phyloP scores from a whole-genome alignment of 2,888 invertebrate species.

The Brenthis ino region DNA sequence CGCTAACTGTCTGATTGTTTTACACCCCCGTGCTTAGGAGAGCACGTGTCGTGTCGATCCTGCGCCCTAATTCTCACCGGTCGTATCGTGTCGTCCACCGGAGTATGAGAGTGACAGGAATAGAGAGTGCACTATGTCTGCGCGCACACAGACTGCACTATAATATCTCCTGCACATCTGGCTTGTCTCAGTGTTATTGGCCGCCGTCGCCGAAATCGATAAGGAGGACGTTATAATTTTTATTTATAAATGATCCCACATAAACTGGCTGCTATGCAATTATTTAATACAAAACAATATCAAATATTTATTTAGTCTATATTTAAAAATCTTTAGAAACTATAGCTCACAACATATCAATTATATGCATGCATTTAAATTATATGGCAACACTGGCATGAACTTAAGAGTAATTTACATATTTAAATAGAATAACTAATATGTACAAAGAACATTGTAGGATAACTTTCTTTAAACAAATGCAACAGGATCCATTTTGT shows the following conservation, averaged over 20 bases:
- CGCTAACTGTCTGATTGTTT: no score
- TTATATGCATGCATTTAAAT: constrained; percentile 25
- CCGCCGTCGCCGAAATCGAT: no score
- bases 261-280: constrained; percentile 7
- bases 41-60: no score
- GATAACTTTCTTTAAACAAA: background rate
- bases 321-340: constrained; percentile 5
- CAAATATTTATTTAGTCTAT: constrained; percentile 2
- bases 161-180: no score
- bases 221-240: no score
- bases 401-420: constrained; percentile 7
- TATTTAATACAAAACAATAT: background rate
- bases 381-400: constrained; percentile 26
- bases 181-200: no score
- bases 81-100: no score
- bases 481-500: background rate
- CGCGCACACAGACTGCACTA: no score
- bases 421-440: constrained; percentile 22
- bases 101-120: no score
- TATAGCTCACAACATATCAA: constrained; percentile 1
- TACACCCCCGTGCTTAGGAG: no score
- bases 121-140: no score
- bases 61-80: no score
- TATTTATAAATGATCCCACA: background rate
- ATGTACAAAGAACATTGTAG: constrained; percentile 24